Base-by-base conservation (phyloP, 2,888 invertebrate species). In the Spicauda simplicius region DNA sequence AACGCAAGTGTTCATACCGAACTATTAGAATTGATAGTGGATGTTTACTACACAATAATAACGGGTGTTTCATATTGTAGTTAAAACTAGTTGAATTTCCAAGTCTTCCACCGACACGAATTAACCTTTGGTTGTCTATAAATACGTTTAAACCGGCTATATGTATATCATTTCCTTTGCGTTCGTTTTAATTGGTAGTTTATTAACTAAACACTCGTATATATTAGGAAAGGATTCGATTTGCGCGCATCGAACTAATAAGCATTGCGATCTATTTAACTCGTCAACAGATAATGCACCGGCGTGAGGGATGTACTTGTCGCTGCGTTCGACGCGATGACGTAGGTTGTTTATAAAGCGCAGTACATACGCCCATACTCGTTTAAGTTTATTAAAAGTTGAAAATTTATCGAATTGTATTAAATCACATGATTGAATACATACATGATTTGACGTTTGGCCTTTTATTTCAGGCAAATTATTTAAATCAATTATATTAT, bases 221-320 rank as follows among this genome's bases (percentile, higher is more conserved):
- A 41, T 14, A 3, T 41, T 14, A 1, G 14, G 14, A 41, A 14
- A 41, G 14, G 41, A 41, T 41, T 41, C 14, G 14, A 14, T 14
- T 14, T 41, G 41, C 12, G 41, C 41, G 41, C 12, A 14, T 4
- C 41, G 41, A 12, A 14, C 41, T 14, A 41, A 41, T 14, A 41
- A 14, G 12, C 12, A 14, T 41, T 41, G 14, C 41, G 41, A 41
- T 41, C 14, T 14, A 20, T 19, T 20, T 5, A 57, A 14, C 30
- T 57, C 57, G 18, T 57, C 41, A 7, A 20, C 41, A 2, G 57
- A 57, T 41, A 57, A 57, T 14, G 12, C 19, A 57, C 57, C 57
- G 45, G 57, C 41, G 11, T 45, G 12, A 4, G 33, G 33, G 7
- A 33, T 33, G 41, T 41, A 41, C 12, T 12, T 14, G 14, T 14